Percentiles rank a stretch among this genome's conserved stretches.
phyloP scores from a whole-genome alignment of 1,140 invertebrate genomes.

The Holotrichia oblita region DNA sequence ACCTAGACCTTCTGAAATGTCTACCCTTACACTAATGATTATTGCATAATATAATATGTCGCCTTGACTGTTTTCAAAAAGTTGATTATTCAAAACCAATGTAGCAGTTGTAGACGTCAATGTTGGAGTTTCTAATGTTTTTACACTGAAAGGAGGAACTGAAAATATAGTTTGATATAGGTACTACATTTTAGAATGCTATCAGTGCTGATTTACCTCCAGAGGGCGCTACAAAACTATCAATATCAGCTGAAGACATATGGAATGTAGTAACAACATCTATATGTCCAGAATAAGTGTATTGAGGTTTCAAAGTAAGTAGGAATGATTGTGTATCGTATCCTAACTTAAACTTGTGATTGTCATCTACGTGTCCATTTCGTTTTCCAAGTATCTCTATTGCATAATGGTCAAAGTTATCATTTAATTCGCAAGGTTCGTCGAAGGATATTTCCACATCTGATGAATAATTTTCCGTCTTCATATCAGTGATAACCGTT shows the following conservation, averaged over 20 bases:
- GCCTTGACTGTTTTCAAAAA: not conserved
- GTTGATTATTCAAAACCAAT: not conserved
- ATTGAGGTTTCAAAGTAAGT: not conserved
- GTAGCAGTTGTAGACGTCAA: not conserved
- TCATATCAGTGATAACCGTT: not conserved
- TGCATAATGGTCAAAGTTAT: not conserved
- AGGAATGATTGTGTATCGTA: not conserved
- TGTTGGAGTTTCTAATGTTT: not conserved
- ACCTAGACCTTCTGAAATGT: not conserved
- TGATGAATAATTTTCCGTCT: not conserved
- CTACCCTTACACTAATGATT: not conserved
- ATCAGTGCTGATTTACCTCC: not conserved
- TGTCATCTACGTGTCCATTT: not conserved
- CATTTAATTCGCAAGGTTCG: not conserved
- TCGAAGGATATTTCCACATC: not conserved
- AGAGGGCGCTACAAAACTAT: not conserved
- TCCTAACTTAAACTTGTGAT: not conserved
- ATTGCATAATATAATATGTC: conserved; percentile 35
- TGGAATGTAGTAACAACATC: not conserved
- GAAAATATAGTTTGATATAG: not conserved
- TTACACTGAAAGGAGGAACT: not conserved
- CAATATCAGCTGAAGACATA: not conserved
- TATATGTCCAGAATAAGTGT: not conserved
- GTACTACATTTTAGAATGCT: not conserved
- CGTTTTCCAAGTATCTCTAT: not conserved